Conservation (phyloP, 2,888 invertebrate genomes). For the Xestia xanthographa region DNA sequence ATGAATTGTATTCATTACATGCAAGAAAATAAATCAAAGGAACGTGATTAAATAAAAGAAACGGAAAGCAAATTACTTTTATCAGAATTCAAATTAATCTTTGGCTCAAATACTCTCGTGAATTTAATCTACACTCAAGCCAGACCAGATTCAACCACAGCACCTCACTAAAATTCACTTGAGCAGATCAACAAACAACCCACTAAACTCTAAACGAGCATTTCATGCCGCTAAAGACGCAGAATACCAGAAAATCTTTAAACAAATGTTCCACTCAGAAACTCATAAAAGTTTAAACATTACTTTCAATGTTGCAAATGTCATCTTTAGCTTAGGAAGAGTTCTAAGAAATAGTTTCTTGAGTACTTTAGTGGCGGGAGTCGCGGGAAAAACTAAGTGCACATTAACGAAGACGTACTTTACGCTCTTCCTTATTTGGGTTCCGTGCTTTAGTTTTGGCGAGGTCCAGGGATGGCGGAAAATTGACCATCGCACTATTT, state of each 20-base stretch:
- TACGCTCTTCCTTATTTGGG: slow-evolving; percentile 26
- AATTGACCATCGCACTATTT: neutral
- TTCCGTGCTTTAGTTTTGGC: slow-evolving; percentile 19
- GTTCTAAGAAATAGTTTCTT: slow-evolving; percentile 51
- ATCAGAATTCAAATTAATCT: neutral
- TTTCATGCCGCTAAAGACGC: slow-evolving; percentile 7
- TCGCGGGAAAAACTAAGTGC: slow-evolving; percentile 48
- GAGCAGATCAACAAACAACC: slow-evolving; percentile 5
- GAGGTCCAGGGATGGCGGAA: slow-evolving; percentile 13
- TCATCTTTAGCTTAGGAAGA: slow-evolving; percentile 33
- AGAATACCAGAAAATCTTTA: slow-evolving; percentile 44
- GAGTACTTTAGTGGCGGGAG: slow-evolving; percentile 28
- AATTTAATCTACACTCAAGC: neutral
- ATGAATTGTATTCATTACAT: neutral
- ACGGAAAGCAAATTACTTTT: neutral
- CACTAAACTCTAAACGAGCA: slow-evolving; percentile 7
- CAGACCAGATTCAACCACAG: neutral
- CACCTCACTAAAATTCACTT: neutral
- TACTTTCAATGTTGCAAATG: slow-evolving; percentile 50
- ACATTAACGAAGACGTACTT: slow-evolving; percentile 57
- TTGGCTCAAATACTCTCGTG: neutral
- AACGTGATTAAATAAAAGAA: neutral
- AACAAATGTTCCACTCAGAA: slow-evolving; percentile 32
- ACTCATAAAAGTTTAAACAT: slow-evolving; percentile 37
- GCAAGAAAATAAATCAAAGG: neutral